Percentiles rank a stretch among this genome's conserved stretches.
Evolutionary conservation across 2,797 vertebrate species (phyloP).

Genomic region (Fundulus diaphanus): DNA sequence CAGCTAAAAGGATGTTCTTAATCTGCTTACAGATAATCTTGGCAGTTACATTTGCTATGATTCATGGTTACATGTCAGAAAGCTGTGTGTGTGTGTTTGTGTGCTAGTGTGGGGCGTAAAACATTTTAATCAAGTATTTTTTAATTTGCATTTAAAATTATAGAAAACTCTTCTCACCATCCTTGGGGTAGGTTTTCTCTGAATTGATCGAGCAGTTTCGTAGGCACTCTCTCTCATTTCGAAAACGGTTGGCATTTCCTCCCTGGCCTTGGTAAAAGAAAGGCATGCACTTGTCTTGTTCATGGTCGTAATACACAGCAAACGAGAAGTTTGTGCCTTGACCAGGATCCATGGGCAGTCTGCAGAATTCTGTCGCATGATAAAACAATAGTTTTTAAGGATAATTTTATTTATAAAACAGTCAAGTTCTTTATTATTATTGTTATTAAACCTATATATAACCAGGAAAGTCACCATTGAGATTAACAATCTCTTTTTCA

Average conservation of each 20-base stretch:
- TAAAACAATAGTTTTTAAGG: slow-evolving; percentile 8
- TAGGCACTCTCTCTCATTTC: slow-evolving; percentile 62
- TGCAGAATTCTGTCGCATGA: slow-evolving; percentile 64
- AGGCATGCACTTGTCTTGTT: slow-evolving; percentile 49
- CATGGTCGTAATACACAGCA: slow-evolving; percentile 53
- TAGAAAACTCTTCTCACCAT: slow-evolving; percentile 61
- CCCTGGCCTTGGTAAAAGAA: slow-evolving; percentile 71
- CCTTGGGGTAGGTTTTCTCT: slow-evolving; percentile 54
- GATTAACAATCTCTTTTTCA: too few species aligned
- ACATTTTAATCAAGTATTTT: not conserved
- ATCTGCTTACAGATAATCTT: not conserved
- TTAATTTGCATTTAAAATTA: not conserved
- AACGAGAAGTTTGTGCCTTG: not conserved
- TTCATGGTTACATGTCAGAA: slow-evolving; percentile 7
- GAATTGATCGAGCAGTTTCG: slow-evolving; percentile 69
- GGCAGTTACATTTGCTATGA: slow-evolving; percentile 4
- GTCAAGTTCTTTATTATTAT: too few species aligned
- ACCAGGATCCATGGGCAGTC: slow-evolving; percentile 40
- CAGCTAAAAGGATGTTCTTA: slow-evolving; percentile 5
- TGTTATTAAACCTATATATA: too few species aligned
- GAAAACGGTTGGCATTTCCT: slow-evolving; percentile 78
- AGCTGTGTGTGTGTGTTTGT: too few species aligned
- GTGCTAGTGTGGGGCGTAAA: too few species aligned
- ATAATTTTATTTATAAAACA: not conserved
- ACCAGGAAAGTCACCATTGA: too few species aligned